A percentile compares a stretch with the other conserved stretches of the same genome.
Conservation (phyloP, 1,140 invertebrate species). For the Drosophila micromelanica region DNA sequence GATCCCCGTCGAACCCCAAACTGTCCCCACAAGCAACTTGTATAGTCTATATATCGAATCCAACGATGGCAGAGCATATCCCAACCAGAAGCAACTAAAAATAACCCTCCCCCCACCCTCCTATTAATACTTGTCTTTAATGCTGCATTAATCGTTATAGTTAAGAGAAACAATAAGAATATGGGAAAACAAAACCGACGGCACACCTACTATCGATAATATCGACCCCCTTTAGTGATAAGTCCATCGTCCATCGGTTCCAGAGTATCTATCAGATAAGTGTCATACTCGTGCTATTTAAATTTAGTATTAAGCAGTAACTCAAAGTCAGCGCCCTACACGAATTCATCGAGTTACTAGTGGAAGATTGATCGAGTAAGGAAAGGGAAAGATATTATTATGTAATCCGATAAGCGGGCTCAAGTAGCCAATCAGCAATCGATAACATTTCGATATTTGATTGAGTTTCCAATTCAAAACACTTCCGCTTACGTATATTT, state of each 20-base stretch:
- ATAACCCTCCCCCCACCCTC: conserved; percentile 1
- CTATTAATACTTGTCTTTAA: conserved; percentile 34
- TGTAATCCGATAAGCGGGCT: background rate
- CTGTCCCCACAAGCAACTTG: conserved; percentile 6
- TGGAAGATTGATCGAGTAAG: background rate
- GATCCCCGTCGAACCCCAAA: conserved; percentile 5
- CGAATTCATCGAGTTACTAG: conserved; percentile 16
- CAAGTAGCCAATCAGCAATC: conserved; percentile 1
- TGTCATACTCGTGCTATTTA: conserved; percentile 1
- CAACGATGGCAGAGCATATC: conserved; percentile 46
- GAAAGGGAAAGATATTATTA: background rate
- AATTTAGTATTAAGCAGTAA: conserved; percentile 38
- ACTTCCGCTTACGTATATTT: too few species aligned
- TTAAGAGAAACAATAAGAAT: conserved; percentile 2
- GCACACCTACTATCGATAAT: conserved; percentile 11
- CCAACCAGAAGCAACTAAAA: conserved; percentile 16
- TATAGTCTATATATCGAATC: conserved; percentile 26
- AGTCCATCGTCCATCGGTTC: conserved; percentile 12
- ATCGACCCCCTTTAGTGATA: conserved; percentile 12
- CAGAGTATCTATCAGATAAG: conserved; percentile 8
- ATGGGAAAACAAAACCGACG: conserved; percentile 2
- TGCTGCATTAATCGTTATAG: conserved; percentile 7
- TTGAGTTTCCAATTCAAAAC: too few species aligned
- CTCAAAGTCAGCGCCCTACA: conserved; percentile 44
- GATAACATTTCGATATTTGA: background rate